A percentile compares a stretch with the other conserved stretches of the same genome.
These are phyloP conservation scores for Pseudochirops corinnae DNA, from an alignment of 2,797 vertebrate species.

Conservation along the genomic window DNA sequence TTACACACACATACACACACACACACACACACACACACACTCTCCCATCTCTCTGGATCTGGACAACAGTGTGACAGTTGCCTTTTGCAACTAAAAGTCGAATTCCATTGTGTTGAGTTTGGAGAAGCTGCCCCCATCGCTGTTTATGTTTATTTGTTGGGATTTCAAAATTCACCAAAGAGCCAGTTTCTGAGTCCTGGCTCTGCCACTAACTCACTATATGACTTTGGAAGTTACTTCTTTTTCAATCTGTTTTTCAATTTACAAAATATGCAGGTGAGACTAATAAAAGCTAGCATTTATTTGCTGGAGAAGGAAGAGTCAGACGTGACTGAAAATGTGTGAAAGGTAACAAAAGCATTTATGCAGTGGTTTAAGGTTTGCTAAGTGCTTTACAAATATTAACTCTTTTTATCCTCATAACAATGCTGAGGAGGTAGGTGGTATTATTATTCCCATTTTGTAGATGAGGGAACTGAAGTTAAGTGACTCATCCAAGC, in stretches of 20 bases:
- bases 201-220: not conserved
- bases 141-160: not conserved
- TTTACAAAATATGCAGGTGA: not conserved
- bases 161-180: not conserved
- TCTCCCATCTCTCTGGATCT: slow-evolving; percentile 55
- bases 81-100: not conserved
- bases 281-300: not conserved
- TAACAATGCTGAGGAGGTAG: not conserved
- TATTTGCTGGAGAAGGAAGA: not conserved
- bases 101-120: not conserved
- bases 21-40: not conserved
- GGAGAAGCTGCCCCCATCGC: not conserved
- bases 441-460: not conserved
- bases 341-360: not conserved
- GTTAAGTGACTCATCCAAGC: not conserved
- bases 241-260: not conserved
- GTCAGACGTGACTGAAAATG: not conserved
- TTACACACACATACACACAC: slow-evolving; percentile 47
- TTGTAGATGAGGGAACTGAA: not conserved
- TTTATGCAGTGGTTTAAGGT: not conserved
- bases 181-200: not conserved
- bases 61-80: slow-evolving; percentile 62
- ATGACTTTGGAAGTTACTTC: not conserved
- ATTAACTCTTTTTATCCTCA: not conserved
- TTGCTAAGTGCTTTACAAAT: not conserved